Conservation (phyloP, 2,888 invertebrate genomes). For the Cosmia pyralina region DNA sequence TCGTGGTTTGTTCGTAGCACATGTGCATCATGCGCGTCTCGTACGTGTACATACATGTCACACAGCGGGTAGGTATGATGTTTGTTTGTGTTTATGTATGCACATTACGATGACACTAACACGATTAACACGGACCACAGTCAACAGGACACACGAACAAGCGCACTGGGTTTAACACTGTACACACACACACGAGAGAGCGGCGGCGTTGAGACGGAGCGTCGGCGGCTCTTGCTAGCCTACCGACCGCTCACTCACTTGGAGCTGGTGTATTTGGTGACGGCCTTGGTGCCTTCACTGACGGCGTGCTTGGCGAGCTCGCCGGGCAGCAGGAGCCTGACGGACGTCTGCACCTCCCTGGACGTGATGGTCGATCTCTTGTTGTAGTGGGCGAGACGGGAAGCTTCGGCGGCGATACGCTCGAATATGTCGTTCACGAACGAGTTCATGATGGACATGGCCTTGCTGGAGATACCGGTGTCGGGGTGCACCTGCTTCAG, state of each 20-base stretch:
- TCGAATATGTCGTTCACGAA: constrained; percentile 94
- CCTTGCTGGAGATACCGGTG: constrained; percentile 87
- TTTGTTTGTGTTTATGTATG: background rate
- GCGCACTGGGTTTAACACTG: background rate
- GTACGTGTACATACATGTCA: background rate
- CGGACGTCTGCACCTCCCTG: constrained; percentile 93
- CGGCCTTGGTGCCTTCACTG: constrained; percentile 92
- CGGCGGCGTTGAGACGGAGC: constrained; percentile 5
- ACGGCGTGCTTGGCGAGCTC: constrained; percentile 93
- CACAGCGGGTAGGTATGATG: constrained; percentile 87
- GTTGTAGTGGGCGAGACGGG: constrained; percentile 91
- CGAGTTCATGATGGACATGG: constrained; percentile 93
- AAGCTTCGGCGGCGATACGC: constrained; percentile 92
- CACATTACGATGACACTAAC: background rate
- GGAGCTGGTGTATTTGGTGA: constrained; percentile 90
- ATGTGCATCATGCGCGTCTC: background rate
- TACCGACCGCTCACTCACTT: constrained; percentile 66
- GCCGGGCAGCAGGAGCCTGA: constrained; percentile 92
- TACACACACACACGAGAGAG: background rate
- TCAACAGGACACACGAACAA: background rate
- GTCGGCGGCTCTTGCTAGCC: constrained; percentile 10
- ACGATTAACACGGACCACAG: background rate
- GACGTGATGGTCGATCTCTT: constrained; percentile 92
- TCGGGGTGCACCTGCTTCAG: constrained; percentile 92
- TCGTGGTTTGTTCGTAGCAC: constrained; percentile 63